A percentile compares a stretch with the other conserved stretches of the same genome.
These are phyloP conservation scores for Myotis brandtii DNA, from an alignment of 2,113 vertebrate genomes.

Conservation along the genomic window DNA sequence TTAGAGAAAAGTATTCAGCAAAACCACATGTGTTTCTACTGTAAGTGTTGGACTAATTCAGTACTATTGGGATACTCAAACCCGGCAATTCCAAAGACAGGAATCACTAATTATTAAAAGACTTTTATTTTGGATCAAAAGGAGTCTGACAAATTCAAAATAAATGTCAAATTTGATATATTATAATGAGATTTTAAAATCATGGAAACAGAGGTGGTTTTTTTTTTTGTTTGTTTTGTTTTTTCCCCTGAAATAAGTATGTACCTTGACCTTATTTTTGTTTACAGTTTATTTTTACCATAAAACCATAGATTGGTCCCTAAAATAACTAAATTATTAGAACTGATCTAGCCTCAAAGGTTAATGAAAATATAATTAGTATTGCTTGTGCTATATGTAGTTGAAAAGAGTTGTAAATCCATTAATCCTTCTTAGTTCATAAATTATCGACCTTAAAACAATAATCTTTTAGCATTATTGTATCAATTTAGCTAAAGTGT, in stretches of 20 bases:
- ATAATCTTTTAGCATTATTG: constrained; percentile 77
- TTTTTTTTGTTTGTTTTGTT: neutral
- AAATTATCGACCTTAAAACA: constrained; percentile 86
- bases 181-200: constrained; percentile 22
- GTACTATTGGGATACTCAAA: neutral
- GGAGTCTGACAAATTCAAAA: neutral
- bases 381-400: constrained; percentile 82
- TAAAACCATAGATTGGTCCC: constrained; percentile 80
- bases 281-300: constrained; percentile 83
- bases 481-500: constrained; percentile 68
- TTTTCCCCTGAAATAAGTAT: constrained; percentile 6
- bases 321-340: constrained; percentile 85
- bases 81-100: neutral
- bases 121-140: neutral
- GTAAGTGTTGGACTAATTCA: neutral
- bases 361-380: constrained; percentile 89
- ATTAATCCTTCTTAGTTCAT: constrained; percentile 83
- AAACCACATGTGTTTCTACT: neutral
- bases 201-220: neutral
- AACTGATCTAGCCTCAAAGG: constrained; percentile 82
- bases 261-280: constrained; percentile 79
- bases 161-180: neutral
- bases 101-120: neutral
- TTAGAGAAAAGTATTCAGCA: neutral
- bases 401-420: constrained; percentile 85